Evolutionary conservation across 2,113 vertebrate species (phyloP), one percentile per base, ranked within the genome.

Genomic region (Cyprinodon variegatus): DNA sequence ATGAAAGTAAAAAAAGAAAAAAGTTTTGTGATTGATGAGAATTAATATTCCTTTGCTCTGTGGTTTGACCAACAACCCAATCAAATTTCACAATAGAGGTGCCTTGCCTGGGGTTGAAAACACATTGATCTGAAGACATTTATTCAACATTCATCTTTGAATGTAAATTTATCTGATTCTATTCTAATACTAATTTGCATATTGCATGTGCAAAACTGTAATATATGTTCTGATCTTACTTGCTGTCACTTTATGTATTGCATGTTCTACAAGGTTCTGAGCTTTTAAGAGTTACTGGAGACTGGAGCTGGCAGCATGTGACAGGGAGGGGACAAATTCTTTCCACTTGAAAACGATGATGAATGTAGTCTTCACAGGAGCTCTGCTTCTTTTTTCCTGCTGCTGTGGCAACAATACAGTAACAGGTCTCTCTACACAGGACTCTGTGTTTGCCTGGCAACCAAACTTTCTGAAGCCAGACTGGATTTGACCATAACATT

Each of bases 261-360:
- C 73, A 64, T 53, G 1, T 68, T 82, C 61, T 75, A 71, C 74
- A 60, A 71, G 41, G 46, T 64, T 82, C 68, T 81, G 65, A 71
- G 61, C 46, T 72, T 82, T 82, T 74, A 84, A 83, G 72, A 83
- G 69, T 82, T 78, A 78, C 70, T 76, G 72, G 65, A 89, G 86
- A 73, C 72, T 65, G 48, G 81, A 90, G 87, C 80, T 86, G 90
- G 92, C 87, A 89, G 84, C 43, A 36, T 17, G 76, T 89, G 84
- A 83, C 82, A 89, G 90, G 90, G 90, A 90, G 88, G 92, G 90
- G 88, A 90, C 88, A 88, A 81, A 91, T 89, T 92, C 84, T 93
- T 93, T 93, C 90, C 91, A 90, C 87, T 88, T 91, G 84, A 90
- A 85, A 85, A 83, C 72, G 86, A 89, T 53, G 89, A 87, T 86